A percentile compares a stretch with the other conserved stretches of the same genome.
phyloP scores from a whole-genome alignment of 1,140 invertebrate species.

The Bombus fervidus region DNA sequence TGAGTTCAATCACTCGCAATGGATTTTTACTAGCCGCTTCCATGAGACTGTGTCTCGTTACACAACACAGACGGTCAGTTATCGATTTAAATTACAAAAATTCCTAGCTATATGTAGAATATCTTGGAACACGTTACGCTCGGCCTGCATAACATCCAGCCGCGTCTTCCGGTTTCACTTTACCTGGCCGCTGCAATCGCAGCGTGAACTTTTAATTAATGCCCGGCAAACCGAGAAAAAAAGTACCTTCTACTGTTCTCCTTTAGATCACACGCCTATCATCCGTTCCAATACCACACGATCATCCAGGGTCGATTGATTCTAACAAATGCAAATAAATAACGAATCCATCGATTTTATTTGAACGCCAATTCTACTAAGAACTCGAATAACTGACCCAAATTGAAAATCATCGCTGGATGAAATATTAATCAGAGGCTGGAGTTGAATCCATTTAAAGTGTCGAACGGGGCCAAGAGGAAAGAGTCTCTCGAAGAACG shows the following conservation, averaged over 20 bases:
- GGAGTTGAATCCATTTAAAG: constrained; percentile 33
- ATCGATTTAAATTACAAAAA: constrained; percentile 36
- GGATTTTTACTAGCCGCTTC: not conserved
- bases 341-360: too few relatives aligned
- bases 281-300: not conserved
- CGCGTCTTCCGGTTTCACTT: constrained; percentile 39
- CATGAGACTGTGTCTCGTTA: not conserved
- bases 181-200: constrained; percentile 21
- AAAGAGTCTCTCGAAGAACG: constrained; percentile 59
- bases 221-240: not conserved
- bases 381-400: too few relatives aligned
- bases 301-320: not conserved
- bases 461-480: constrained; percentile 51
- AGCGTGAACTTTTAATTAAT: constrained; percentile 46
- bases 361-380: too few relatives aligned
- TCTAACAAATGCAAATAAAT: too few relatives aligned
- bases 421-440: not conserved
- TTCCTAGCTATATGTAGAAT: not conserved
- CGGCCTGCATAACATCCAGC: constrained; percentile 13
- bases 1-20: too few relatives aligned
- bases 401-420: not conserved
- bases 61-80: not conserved
- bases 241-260: not conserved
- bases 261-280: not conserved
- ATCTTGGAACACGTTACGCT: constrained; percentile 16